Base-by-base conservation (phyloP, 2,888 invertebrate genomes). In the Pseudanteris insignis region DNA sequence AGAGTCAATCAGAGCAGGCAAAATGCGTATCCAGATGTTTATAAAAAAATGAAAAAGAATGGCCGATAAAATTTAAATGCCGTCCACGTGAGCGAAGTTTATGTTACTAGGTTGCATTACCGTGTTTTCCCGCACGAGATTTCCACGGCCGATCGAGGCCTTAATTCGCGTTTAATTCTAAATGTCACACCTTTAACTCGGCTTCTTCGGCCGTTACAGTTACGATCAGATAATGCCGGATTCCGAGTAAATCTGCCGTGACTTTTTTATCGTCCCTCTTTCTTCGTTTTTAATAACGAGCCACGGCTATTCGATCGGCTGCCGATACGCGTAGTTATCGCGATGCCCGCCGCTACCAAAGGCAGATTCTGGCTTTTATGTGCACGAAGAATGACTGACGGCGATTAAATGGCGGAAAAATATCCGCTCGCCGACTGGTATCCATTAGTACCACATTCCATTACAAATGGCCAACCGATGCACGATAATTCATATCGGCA, bases 401-500 rank as follows among this genome's bases (percentile, higher is more conserved):
- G 30, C n/a, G 28, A 26, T 2, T 1, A 15, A 38, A n/a, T 1
- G 2, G 3, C 6, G 1, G n/a, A 43, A 10, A 18, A 25, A 25
- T 2, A 13, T 6, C 14, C 5, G 5, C 11, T 14, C 12, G 29
- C 25, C 9, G 26, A 11, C 33, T 12, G 10, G 15, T 26, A 21
- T 13, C 12, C 11, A 32, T 40, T 50, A 40, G 26, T 33, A 9
- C 26, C n/a, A 13, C 30, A 15, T 32, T 33, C 21, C 15, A n/a
- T 14, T 34, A 6, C 28, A 24, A 53, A 51, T 33, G 21, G 34
- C 34, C 18, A 30, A 18, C 9, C 11, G 25, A 29, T 36, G 26
- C 1, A 54, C 66, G 59, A 61, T 64, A 63, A 63, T 69, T 71
- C 71, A 67, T 68, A 62, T 58, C 40, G 51, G n/a, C n/a, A n/a